Base-by-base conservation (phyloP, 2,888 invertebrate genomes). In the Polyommatus icarus region DNA sequence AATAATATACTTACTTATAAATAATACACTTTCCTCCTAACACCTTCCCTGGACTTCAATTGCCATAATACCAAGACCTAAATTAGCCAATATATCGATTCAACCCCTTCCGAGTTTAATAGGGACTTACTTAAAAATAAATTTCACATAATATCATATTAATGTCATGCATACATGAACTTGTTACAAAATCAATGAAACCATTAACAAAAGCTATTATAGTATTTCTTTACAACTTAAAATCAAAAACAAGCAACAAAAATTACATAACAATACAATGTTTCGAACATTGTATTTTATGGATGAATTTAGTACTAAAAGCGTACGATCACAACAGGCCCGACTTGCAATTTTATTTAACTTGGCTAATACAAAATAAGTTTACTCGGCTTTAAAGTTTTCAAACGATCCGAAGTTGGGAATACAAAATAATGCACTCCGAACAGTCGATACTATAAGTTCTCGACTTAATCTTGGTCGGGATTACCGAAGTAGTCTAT, bases 401-500 rank as follows among this genome's bases (percentile, higher is more conserved):
- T 79, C 80, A 80, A 80, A 79, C 82, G 83, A 81, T 83, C 80
- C 82, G 81, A 83, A 81, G 80, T 83, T 82, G 81, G 81, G 82
- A 85, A 87, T 87, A 87, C 87, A 85, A 90, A 90, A 90, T 91
- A 91, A 90, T 89, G 89, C 88, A 86, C 85, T 84, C 81, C 83
- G 82, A 83, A 83, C 84, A 87, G 86, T 88, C 89, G 87, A 91
- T 92, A 89, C 88, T 84, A 84, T 84, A 89, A 91, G 87, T 92
- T 90, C 81, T 84, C 84, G 89, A 89, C 87, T 91, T 91, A 90
- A 91, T 91, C 91, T 89, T 85, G 88, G 87, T 89, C 86, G 85
- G 87, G 89, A 91, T 90, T 90, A 90, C 88, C 85, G 82, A 80
- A 85, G 85, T 84, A 83, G 83, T 85, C 84, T 84, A 83, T 83